Conservation (phyloP, 1,140 invertebrate genomes). For the Psix sp. region DNA sequence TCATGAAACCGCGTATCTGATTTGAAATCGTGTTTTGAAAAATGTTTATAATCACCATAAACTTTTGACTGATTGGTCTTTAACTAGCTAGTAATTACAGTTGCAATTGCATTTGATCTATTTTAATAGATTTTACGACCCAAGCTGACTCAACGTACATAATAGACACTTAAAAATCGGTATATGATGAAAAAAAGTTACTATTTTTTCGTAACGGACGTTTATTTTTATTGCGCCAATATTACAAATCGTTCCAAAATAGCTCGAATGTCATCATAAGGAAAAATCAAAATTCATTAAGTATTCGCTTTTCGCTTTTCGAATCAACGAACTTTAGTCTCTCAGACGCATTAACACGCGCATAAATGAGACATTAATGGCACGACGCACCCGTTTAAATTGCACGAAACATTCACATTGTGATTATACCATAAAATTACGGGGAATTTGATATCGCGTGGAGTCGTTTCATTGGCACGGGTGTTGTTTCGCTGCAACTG, state of each 20-base stretch:
- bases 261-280: too few species aligned
- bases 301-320: constrained; percentile 9
- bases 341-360: constrained; percentile 9
- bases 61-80: constrained; percentile 1
- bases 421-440: constrained; percentile 49
- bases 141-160: constrained; percentile 3
- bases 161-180: too few species aligned
- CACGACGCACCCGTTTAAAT: constrained; percentile 22
- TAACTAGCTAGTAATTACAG: constrained; percentile 2
- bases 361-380: constrained; percentile 10
- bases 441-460: constrained; percentile 43
- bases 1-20: constrained; percentile 5
- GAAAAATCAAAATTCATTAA: too few species aligned
- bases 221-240: too few species aligned
- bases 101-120: constrained; percentile 3
- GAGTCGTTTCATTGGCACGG: constrained; percentile 40
- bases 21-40: constrained; percentile 2
- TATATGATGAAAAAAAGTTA: too few species aligned
- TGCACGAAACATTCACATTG: constrained; percentile 34
- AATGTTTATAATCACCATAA: constrained; percentile 3
- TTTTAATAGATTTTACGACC: background rate
- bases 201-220: too few species aligned
- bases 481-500: constrained; percentile 21
- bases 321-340: constrained; percentile 8
- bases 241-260: too few species aligned